Conservation (phyloP, 2,797 vertebrate genomes). For the Alfaro cultratus region DNA sequence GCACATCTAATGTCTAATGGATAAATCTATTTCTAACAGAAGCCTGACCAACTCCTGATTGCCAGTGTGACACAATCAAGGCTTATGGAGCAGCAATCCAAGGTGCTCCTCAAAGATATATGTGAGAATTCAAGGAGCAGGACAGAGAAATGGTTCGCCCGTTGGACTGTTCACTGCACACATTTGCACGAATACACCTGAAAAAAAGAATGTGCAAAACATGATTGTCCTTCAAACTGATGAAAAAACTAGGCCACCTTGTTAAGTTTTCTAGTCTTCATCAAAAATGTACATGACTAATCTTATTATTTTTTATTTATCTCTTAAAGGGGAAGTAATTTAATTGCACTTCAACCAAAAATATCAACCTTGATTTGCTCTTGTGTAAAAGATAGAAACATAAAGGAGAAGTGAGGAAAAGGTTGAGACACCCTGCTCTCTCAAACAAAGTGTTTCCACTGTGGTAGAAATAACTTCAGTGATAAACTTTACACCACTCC, state of each 20-base stretch:
- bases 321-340: neutral
- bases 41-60: neutral
- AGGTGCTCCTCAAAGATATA: neutral
- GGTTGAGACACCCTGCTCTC: neutral
- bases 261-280: too few relatives aligned
- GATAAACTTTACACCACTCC: neutral
- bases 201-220: neutral
- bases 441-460: neutral
- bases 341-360: neutral
- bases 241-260: neutral
- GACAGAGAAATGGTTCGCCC: neutral
- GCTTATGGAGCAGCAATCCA: neutral
- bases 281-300: neutral
- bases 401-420: neutral
- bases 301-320: neutral
- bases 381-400: neutral
- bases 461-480: neutral
- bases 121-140: neutral
- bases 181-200: neutral
- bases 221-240: neutral
- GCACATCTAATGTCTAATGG: conserved; percentile 4
- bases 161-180: neutral
- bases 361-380: neutral
- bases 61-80: neutral
- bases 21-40: conserved; percentile 10